These are phyloP conservation scores for Drosophila recens DNA, from an alignment of 2,888 invertebrate genomes.

Conservation along the genomic window DNA sequence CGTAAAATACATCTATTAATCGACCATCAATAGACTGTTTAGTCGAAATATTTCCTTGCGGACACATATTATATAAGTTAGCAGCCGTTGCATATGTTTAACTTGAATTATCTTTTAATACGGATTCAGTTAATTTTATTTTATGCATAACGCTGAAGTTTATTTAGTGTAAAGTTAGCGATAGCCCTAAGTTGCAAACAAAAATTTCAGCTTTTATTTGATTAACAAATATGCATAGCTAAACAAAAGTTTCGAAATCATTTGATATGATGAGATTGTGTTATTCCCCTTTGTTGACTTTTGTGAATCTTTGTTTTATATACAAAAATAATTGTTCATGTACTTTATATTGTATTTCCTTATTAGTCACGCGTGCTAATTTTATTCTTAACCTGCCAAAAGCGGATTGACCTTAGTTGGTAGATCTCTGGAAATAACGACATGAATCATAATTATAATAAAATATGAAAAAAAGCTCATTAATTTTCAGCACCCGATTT, in stretches of 20 bases:
- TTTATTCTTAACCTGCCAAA: constrained; percentile 14
- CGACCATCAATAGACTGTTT: constrained; percentile 11
- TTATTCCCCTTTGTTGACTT: constrained; percentile 6
- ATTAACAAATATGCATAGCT: neutral
- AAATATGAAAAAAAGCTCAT: neutral
- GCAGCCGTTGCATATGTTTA: constrained; percentile 18
- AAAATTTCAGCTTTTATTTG: neutral
- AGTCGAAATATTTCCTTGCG: constrained; percentile 1
- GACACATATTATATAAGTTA: constrained; percentile 18
- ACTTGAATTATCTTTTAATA: constrained; percentile 21
- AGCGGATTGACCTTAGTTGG: constrained; percentile 9
- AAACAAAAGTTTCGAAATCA: neutral
- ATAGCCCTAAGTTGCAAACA: neutral
- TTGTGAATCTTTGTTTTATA: neutral
- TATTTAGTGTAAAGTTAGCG: constrained; percentile 21
- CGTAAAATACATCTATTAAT: constrained; percentile 21
- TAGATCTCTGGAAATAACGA: neutral
- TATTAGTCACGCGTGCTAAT: constrained; percentile 2
- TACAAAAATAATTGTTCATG: neutral
- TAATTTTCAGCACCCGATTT: neutral
- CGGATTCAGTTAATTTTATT: constrained; percentile 33
- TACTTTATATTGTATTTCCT: constrained; percentile 7
- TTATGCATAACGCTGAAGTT: constrained; percentile 14
- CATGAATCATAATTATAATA: constrained; percentile 11
- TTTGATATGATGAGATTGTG: neutral